Conservation (phyloP, 2,797 vertebrate genomes). For the Gymnoscopelus braueri region DNA sequence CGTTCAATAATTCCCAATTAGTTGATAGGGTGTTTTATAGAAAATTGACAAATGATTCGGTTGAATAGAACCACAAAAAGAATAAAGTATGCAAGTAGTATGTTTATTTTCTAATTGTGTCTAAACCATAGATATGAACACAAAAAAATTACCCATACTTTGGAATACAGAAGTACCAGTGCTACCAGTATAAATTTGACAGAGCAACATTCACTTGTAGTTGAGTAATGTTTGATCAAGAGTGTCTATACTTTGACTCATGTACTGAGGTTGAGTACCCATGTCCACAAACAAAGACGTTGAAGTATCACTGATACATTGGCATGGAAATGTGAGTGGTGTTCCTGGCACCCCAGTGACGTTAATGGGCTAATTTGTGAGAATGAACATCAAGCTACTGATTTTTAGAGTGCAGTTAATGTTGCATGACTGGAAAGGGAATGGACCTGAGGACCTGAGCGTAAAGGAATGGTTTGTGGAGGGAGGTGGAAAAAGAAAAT, state of each 20-base stretch:
- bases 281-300: slow-evolving; percentile 25
- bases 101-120: no score
- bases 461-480: slow-evolving; percentile 77
- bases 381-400: slow-evolving; percentile 79
- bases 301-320: slow-evolving; percentile 67
- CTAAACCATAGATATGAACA: no score
- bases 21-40: no score
- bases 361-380: slow-evolving; percentile 78
- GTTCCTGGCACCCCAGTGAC: slow-evolving; percentile 74
- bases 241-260: neutral
- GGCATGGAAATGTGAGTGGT: slow-evolving; percentile 65
- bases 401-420: slow-evolving; percentile 81
- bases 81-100: no score
- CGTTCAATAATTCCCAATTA: no score
- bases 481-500: slow-evolving; percentile 77
- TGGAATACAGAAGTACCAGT: no score
- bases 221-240: no score
- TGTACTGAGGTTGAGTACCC: slow-evolving; percentile 12
- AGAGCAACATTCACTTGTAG: no score
- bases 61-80: no score
- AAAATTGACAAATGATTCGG: no score
- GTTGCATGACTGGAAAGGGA: slow-evolving; percentile 81
- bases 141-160: no score
- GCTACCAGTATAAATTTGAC: no score
- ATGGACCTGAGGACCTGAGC: slow-evolving; percentile 75